Base-by-base conservation (phyloP, 2,888 invertebrate genomes). In the Griposia aprilina region DNA sequence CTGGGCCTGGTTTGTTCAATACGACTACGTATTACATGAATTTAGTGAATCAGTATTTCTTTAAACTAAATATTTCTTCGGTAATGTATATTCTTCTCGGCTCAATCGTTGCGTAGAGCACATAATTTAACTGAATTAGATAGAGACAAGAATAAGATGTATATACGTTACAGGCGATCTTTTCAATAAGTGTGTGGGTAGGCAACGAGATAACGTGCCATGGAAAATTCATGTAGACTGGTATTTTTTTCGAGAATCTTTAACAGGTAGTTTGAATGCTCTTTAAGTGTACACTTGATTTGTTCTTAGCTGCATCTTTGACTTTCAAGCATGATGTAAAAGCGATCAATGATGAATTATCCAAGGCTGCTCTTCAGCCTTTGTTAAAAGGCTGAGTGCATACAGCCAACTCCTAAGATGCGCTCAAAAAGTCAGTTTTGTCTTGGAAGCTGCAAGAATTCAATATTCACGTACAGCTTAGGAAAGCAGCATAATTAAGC, bases 31-130 rank as follows among this genome's bases (percentile, higher is more conserved):
- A 50, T 50, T 60, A 82, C 78, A 78, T 81, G 67, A 78, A 80
- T 62, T 84, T 48, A n/a, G 70, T 77, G 60, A 84, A 52, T 79
- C 71, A 73, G 17, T 26, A n/a, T 66, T 80, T 67, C 45, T 76
- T 65, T 63, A 70, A 78, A 81, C 30, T 57, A 65, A 69, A 76
- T 55, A 67, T 76, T 75, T 76, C 55, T 67, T 10, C 26, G 23
- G 60, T 59, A 59, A 78, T 83, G 45, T 81, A 41, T 59, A 48
- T 83, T n/a, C 3, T 59, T 52, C 30, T 36, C 15, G 6, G 2
- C 20, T 66, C 8, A 26, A 68, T 59, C 59, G 10, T 15, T 65
- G 52, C 30, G 30, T 23, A 45, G 11, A 57, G 23, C 17, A 52
- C 45, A 65, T 74, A 17, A 68, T 36, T 69, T 48, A 20, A 10